Evolutionary conservation across 2,113 vertebrate species (phyloP), one percentile per base, ranked within the genome.

Genomic region (Phoxinus phoxinus): DNA sequence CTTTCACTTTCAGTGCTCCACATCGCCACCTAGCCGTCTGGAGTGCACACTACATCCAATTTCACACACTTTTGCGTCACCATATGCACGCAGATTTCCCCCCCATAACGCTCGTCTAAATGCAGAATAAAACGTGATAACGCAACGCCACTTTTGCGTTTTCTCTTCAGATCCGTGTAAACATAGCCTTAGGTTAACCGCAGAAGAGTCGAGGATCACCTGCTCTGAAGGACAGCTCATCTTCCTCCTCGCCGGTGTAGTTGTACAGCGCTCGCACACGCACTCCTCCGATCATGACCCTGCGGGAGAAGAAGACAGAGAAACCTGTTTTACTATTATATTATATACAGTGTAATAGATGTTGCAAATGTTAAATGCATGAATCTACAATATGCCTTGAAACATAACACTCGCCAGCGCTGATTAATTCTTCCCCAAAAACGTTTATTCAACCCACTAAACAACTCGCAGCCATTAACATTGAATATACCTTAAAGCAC

Each of bases 161-260:
- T n/a, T n/a, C n/a, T n/a, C n/a, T n/a, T n/a, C n/a, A n/a, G n/a
- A n/a, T n/a, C n/a, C n/a, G n/a, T n/a, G n/a, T n/a, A n/a, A n/a
- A n/a, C n/a, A n/a, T n/a, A n/a, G n/a, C n/a, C n/a, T n/a, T n/a
- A 32, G 51, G 25, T 12, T 61, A 48, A 48, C n/a, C 1, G 32
- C 48, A 17, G 13, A 25, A 6, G 37, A 6, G 9, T 15, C 9
- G 11, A 3, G 35, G 61, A 25, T 93, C 88, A 95, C 94, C 94
- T 94, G 94, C 90, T 95, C 90, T 95, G 80, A 95, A 94, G 72
- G 93, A 94, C 83, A 95, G 93, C 90, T 95, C 95, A 73, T 95
- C 95, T 0, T 90, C 87, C 87, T 95, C 94, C 84, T 94, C 93
- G 82, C 94, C 94, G 75, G 86, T 86, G 41, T 95, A 95, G 89